Evolutionary conservation across 2,797 vertebrate genomes (phyloP).

Genomic region (Neomorphus geoffroyi): DNA sequence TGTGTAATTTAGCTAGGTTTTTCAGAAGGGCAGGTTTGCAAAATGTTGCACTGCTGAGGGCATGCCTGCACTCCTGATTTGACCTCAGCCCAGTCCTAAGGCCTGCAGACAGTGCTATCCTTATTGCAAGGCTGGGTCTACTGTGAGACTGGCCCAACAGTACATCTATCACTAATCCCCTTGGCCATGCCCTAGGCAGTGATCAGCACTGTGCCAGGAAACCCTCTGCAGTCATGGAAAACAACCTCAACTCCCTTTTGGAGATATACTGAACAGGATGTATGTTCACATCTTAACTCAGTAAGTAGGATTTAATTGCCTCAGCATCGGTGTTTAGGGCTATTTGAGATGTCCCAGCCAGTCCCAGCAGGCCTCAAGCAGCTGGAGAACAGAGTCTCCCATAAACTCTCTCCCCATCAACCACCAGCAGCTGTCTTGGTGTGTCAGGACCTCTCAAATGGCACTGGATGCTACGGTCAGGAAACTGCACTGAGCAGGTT

Average conservation of each 20-base stretch:
- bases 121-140: neutral
- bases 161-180: neutral
- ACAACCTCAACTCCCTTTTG: neutral
- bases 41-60: neutral
- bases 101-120: neutral
- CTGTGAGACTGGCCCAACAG: neutral
- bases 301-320: neutral
- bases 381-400: neutral
- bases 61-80: neutral
- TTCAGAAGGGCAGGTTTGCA: neutral
- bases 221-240: neutral
- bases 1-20: neutral
- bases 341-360: neutral
- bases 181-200: neutral
- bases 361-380: neutral
- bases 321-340: neutral
- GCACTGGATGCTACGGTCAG: neutral
- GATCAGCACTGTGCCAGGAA: neutral
- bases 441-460: neutral
- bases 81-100: neutral
- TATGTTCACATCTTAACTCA: neutral
- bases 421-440: neutral
- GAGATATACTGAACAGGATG: neutral
- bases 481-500: neutral
- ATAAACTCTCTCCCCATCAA: neutral